Evolutionary conservation across 2,888 invertebrate genomes (phyloP), one percentile per base, ranked within the genome.

Genomic region (Tricholauxania praeusta): DNA sequence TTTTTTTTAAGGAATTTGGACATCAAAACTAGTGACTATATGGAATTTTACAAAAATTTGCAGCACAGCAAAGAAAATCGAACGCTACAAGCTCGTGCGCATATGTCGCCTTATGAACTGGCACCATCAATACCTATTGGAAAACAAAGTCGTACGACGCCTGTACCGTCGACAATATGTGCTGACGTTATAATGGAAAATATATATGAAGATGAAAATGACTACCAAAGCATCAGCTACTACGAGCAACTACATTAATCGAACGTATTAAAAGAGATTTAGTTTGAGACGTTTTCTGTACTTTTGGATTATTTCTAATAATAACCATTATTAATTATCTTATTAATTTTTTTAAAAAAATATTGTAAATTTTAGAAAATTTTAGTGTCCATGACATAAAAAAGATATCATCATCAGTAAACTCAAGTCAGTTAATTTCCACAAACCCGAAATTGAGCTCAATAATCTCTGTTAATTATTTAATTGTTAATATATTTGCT

Each of bases 171-270:
- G 14, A 65, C 65, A 2, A 19, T 57, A n/a, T 28, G 48, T 32
- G 62, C 47, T 12, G 70, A 70, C 7, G 63, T 63, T 47, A 39
- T 63, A 15, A 57, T 67, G 17, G 19, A 28, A 69, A 32, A 60
- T 4, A 5, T 52, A 12, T 57, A 55, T 10, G 53, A 14, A 51
- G 55, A 22, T 7, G 68, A n/a, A 69, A 59, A 77, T 28, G 64
- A 74, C 5, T 81, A 81, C 57, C 81, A 82, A 63, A 72, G 76
- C 12, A 64, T 81, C 8, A 78, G 81, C 39, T 12, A 81, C 51
- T 81, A 82, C 32, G 81, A 82, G 64, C 79, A 81, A 48, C 74
- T 81, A 3, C 10, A 32, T 48, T 76, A 55, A 75, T 12, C 10
- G 10, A 39, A 39, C 10, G 7, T 8, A 39, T 15, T 10, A 10